Conservation (phyloP, 92 coral and sea anemone genomes). For the Heliopora coerulea region DNA sequence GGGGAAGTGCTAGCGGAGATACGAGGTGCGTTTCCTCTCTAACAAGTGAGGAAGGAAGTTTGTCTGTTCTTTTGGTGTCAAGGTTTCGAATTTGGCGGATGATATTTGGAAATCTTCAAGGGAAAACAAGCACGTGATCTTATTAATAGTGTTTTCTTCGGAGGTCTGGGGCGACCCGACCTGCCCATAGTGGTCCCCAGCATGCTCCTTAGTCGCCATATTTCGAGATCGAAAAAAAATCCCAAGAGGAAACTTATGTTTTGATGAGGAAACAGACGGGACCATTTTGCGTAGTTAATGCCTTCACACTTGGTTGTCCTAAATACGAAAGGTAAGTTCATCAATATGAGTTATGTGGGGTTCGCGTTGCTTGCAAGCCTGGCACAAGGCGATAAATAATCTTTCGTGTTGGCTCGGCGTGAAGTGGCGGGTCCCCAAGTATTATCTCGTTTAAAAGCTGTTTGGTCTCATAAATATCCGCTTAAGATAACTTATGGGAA, state of each 20-base stretch:
- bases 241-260: background rate
- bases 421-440: background rate
- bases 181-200: constrained; percentile 16
- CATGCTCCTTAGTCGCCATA: constrained; percentile 14
- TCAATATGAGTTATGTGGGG: background rate
- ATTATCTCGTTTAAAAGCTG: background rate
- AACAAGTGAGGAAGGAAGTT: no score
- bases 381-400: constrained; percentile 15
- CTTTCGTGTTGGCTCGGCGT: background rate
- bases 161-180: constrained; percentile 37
- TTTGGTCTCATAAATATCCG: background rate
- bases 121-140: no score
- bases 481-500: background rate
- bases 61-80: no score
- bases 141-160: no score
- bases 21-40: no score
- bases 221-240: background rate
- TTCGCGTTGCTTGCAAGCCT: background rate
- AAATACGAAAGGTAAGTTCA: constrained; percentile 12
- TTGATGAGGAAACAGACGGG: constrained; percentile 5
- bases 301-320: constrained; percentile 6
- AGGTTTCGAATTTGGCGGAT: no score
- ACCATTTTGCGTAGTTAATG: background rate
- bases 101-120: no score
- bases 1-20: no score